Conservation (phyloP, 2,113 vertebrate genomes). For the Hippoglossus stenolepis region DNA sequence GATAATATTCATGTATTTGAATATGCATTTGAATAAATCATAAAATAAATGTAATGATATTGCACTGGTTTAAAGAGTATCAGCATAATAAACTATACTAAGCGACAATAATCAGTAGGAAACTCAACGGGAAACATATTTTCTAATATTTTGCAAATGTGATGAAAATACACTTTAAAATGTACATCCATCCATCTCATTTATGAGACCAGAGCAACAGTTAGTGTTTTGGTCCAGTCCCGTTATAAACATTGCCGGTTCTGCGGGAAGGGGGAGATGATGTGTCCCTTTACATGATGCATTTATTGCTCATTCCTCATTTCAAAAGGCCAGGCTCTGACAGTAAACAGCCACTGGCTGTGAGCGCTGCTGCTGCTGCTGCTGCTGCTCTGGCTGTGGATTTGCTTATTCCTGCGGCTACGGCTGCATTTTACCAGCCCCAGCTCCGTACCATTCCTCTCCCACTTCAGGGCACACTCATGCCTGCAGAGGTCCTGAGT, state of each 20-base stretch:
- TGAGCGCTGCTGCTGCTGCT: not conserved
- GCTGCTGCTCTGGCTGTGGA: not conserved
- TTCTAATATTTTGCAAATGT: not conserved
- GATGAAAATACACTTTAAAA: not conserved
- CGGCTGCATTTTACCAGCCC: not conserved
- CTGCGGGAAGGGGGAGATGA: not conserved
- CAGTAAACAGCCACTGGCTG: not conserved
- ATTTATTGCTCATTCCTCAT: constrained; percentile 3
- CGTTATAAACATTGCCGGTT: not conserved
- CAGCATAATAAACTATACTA: not conserved
- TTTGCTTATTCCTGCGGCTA: not conserved
- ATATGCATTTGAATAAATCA: too few species aligned
- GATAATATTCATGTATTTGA: too few species aligned
- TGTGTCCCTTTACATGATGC: not conserved
- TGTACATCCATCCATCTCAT: not conserved
- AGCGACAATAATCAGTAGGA: not conserved
- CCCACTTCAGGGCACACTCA: not conserved
- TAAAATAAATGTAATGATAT: not conserved
- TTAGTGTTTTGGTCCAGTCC: not conserved
- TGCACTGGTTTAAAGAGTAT: not conserved
- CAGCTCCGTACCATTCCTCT: not conserved
- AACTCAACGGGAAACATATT: not conserved
- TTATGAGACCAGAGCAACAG: not conserved
- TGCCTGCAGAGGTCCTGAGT: not conserved
- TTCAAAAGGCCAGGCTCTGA: not conserved